Evolutionary conservation across 2,113 vertebrate genomes (phyloP).

Genomic region (Aleadryas rufinucha): DNA sequence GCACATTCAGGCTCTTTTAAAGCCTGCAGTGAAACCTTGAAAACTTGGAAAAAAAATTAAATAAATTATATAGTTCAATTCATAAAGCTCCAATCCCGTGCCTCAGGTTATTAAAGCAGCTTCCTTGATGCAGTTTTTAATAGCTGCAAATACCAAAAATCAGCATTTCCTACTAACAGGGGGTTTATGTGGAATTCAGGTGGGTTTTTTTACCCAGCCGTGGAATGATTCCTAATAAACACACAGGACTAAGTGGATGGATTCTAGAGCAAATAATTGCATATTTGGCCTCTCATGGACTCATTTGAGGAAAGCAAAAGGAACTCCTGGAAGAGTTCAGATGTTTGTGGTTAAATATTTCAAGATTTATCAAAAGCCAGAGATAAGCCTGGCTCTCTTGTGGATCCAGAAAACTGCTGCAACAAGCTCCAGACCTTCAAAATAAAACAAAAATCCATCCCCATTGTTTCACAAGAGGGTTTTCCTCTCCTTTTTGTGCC

Average conservation of each 20-base stretch:
- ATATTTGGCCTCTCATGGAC: not conserved
- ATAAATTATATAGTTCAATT: not conserved
- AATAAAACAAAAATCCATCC: not conserved
- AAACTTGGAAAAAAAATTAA: not conserved
- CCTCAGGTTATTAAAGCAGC: slow-evolving; percentile 47
- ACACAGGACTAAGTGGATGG: not conserved
- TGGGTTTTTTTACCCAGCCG: slow-evolving; percentile 38
- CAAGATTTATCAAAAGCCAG: slow-evolving; percentile 39
- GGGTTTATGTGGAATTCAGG: slow-evolving; percentile 37
- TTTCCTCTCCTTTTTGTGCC: not conserved
- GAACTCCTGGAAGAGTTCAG: slow-evolving; percentile 3
- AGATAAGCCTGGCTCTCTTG: not conserved
- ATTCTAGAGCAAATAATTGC: not conserved
- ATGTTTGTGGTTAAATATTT: slow-evolving; percentile 57
- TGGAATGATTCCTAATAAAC: slow-evolving; percentile 33
- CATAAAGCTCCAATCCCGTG: not conserved
- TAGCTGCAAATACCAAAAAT: slow-evolving; percentile 55
- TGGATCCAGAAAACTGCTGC: not conserved
- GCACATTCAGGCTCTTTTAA: not conserved
- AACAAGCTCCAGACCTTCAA: not conserved
- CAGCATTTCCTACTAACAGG: slow-evolving; percentile 44
- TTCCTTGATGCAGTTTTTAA: slow-evolving; percentile 26
- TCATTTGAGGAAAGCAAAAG: slow-evolving; percentile 25
- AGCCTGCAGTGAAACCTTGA: not conserved
- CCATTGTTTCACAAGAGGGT: not conserved